Conservation (phyloP, 2,113 vertebrate species). For the Bolborhynchus lineola region DNA sequence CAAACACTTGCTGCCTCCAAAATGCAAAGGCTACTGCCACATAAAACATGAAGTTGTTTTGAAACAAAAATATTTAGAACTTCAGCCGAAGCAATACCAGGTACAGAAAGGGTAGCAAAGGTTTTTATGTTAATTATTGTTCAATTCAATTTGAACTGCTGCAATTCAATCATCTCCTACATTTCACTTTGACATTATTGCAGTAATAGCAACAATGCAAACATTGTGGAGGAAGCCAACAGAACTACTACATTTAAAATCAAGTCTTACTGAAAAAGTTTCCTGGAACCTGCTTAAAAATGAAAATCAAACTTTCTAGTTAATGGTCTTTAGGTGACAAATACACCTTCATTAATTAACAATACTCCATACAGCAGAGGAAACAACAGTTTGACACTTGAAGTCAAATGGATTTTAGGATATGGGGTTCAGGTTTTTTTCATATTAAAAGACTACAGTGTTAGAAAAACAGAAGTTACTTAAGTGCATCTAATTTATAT, state of each 20-base stretch:
- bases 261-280: not conserved
- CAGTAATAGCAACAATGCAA: not conserved
- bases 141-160: not conserved
- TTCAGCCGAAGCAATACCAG: not conserved
- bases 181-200: not conserved
- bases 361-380: not conserved
- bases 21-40: not conserved
- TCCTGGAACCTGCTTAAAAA: not conserved
- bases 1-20: not conserved
- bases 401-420: not conserved
- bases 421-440: not conserved
- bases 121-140: not conserved
- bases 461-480: not conserved
- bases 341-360: not conserved
- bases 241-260: not conserved
- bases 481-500: not conserved
- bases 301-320: not conserved
- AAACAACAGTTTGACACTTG: not conserved
- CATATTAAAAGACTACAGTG: not conserved
- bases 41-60: not conserved
- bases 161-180: not conserved
- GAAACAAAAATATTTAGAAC: not conserved
- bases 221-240: not conserved
- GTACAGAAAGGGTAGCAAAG: not conserved
- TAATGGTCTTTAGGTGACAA: not conserved